Percentiles rank a stretch among this genome's conserved stretches.
Conservation (phyloP, 2,888 invertebrate species). For the Leucophora obtusa region DNA sequence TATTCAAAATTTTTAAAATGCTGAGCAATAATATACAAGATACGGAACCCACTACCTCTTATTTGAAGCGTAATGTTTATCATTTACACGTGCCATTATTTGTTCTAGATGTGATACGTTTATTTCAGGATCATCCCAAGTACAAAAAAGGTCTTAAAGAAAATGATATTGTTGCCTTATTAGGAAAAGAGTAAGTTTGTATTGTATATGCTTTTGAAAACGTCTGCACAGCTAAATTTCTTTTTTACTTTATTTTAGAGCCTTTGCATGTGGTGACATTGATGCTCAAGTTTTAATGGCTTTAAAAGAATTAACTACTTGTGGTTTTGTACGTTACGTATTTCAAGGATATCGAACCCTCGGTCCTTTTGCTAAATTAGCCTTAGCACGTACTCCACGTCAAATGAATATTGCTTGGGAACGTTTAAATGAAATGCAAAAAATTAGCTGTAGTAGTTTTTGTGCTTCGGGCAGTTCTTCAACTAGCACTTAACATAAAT, state of each 20-base stretch:
- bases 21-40: constrained; percentile 71
- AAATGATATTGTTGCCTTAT: constrained; percentile 72
- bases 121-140: constrained; percentile 76
- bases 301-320: constrained; percentile 70
- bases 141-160: constrained; percentile 72
- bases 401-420: constrained; percentile 73
- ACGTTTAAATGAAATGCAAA: constrained; percentile 71
- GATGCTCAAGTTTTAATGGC: constrained; percentile 75
- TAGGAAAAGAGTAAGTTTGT: constrained; percentile 73
- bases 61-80: constrained; percentile 71
- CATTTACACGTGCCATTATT: constrained; percentile 74
- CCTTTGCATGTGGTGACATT: constrained; percentile 74
- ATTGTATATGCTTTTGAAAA: not conserved
- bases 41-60: constrained; percentile 70
- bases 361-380: constrained; percentile 76
- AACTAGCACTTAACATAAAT: constrained; percentile 50
- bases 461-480: constrained; percentile 51
- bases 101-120: constrained; percentile 75
- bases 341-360: constrained; percentile 75
- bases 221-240: not conserved
- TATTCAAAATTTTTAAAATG: constrained; percentile 60
- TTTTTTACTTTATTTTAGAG: constrained; percentile 65
- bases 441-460: constrained; percentile 67
- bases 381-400: constrained; percentile 71
- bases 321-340: constrained; percentile 73